A percentile compares a stretch with the other conserved stretches of the same genome.
These are phyloP conservation scores for Pentamera pediparva DNA, from an alignment of 53 echinoderm and acorn worm genomes.

Conservation along the genomic window DNA sequence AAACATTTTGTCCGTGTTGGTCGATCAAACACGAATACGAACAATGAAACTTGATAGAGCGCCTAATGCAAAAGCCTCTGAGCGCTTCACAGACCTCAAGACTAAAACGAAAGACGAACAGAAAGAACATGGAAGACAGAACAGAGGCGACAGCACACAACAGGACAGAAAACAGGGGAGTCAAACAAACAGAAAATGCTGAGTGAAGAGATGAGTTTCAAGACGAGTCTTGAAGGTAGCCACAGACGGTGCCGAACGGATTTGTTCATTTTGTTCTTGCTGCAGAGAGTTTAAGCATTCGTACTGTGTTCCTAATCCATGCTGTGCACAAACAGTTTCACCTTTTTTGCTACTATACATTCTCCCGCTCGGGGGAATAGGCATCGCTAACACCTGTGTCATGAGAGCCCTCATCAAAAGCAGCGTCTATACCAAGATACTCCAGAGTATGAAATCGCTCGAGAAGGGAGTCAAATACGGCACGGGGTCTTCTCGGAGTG, in stretches of 20 bases:
- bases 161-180: too few relatives aligned
- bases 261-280: neutral
- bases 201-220: too few relatives aligned
- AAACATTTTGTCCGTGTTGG: too few relatives aligned
- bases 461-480: constrained; percentile 24
- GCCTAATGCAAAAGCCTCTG: too few relatives aligned
- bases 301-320: neutral
- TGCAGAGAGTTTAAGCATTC: neutral
- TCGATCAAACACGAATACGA: too few relatives aligned
- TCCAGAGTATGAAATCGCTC: constrained; percentile 20
- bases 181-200: too few relatives aligned
- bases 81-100: too few relatives aligned
- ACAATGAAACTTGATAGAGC: too few relatives aligned
- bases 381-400: neutral
- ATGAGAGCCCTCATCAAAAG: constrained; percentile 16
- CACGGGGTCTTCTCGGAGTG: neutral
- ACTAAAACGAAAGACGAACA: too few relatives aligned
- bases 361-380: constrained; percentile 8
- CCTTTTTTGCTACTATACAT: neutral
- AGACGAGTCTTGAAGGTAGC: neutral
- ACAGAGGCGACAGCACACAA: too few relatives aligned
- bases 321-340: too few relatives aligned
- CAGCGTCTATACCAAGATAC: constrained; percentile 5
- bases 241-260: neutral
- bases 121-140: too few relatives aligned